Percentiles rank a stretch among this genome's conserved stretches.
phyloP scores from a whole-genome alignment of 2,888 invertebrate species.

The Heliconius aoede region DNA sequence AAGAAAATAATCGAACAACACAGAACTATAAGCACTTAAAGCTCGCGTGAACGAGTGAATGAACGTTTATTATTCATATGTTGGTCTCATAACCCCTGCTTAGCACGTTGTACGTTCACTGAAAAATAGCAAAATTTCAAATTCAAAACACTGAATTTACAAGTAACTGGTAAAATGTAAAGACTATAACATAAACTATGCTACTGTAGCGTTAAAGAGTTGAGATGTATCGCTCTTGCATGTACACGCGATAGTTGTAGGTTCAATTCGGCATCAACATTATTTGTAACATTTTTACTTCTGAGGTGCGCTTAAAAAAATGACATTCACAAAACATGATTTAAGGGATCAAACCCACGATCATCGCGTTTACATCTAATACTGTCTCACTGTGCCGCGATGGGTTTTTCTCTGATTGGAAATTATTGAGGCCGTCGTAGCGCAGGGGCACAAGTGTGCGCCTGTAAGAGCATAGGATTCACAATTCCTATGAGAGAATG shows the following conservation, averaged over 20 bases:
- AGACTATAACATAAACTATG: neutral
- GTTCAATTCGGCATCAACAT: neutral
- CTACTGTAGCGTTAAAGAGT: neutral
- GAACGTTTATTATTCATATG: constrained; percentile 12
- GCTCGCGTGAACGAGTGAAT: constrained; percentile 16
- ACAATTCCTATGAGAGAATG: too few relatives aligned
- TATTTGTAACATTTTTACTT: neutral
- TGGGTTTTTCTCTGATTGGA: too few relatives aligned
- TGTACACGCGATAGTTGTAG: neutral
- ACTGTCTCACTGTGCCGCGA: too few relatives aligned
- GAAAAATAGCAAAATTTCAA: constrained; percentile 1
- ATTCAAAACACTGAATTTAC: neutral
- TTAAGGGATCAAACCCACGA: too few relatives aligned
- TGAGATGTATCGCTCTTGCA: neutral
- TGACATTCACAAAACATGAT: neutral
- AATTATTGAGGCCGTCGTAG: too few relatives aligned
- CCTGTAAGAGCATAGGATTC: too few relatives aligned
- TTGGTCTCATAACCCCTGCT: constrained; percentile 20
- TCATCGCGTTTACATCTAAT: too few relatives aligned
- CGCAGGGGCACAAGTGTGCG: too few relatives aligned
- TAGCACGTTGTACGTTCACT: constrained; percentile 1
- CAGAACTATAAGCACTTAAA: constrained; percentile 15
- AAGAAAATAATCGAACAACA: neutral
- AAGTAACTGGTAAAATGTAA: neutral
- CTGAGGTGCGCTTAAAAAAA: neutral